Base-by-base conservation (phyloP, 2,888 invertebrate species). In the Rhamphomyia laevipes region DNA sequence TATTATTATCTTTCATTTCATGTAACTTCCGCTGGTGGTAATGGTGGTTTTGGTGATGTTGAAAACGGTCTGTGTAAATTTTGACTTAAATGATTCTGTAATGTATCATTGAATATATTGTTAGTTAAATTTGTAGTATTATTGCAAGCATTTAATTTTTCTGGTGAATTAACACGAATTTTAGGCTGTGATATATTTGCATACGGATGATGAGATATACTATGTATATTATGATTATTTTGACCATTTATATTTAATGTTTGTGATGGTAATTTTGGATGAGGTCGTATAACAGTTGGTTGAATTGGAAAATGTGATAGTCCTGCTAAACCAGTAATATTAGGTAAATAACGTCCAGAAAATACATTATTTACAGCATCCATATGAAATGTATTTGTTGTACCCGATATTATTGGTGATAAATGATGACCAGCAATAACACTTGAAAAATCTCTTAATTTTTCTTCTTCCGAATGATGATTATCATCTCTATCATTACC, bases 291-390 rank as follows among this genome's bases (percentile, higher is more conserved):
- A 35, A 70, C 68, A 48, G 69, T 69, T 42, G 70, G 70, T 53
- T 69, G 69, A 42, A 69, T 64, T 48, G 69, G 69, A 56, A 69
- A 68, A 57, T 68, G 68, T 38, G 69, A 63, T 59, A 70, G 65
- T 56, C 67, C 68, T 56, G 67, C 66, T 47, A 69, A 63, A 53
- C 66, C 67, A 54, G 68, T 65, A 59, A 70, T 67, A 56, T 64
- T 68, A 55, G 70, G 70, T 58, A 71, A 60, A 58, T 70, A 71
- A 51, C 68, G 67, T 45, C 70, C 67, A 15, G 68, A 68, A 52
- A 71, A 70, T 44, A 70, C 61, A 35, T 13, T 35, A 38, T 53
- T 56, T 47, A 49, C 42, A 11, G 66, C 61, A 31, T 68, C 68
- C 55, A 68, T 54, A 64, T 68, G 43, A 65, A 68, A 30, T 63